A percentile compares a stretch with the other conserved stretches of the same genome.
phyloP scores from a whole-genome alignment of 1,140 invertebrate species.

The Drosophila sucinea region DNA sequence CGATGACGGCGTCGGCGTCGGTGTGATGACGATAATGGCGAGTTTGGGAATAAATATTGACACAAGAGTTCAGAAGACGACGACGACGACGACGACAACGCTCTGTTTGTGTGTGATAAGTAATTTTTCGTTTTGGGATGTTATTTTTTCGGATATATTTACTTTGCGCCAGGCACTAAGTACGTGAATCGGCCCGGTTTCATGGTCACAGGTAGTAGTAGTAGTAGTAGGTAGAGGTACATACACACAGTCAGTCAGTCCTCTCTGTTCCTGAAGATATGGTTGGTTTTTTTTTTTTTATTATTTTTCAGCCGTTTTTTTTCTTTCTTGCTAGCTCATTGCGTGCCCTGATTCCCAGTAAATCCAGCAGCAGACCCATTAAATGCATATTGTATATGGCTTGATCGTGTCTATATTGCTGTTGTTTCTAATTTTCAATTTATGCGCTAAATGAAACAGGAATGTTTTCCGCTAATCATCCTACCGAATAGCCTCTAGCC shows the following conservation, averaged over 20 bases:
- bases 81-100: not conserved
- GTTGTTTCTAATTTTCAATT: conserved; percentile 16
- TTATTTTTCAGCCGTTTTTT: not conserved
- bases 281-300: not conserved
- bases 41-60: conserved; percentile 19
- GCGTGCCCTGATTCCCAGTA: not conserved
- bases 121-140: conserved; percentile 15
- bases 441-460: conserved; percentile 1
- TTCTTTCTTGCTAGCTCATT: not conserved
- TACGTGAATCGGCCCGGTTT: not conserved
- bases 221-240: not conserved
- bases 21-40: conserved; percentile 25
- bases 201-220: conserved; percentile 10
- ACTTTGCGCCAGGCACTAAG: conserved; percentile 3
- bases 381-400: not conserved
- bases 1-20: not conserved
- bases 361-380: not conserved
- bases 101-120: conserved; percentile 1
- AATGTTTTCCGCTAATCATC: conserved; percentile 2
- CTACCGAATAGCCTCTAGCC: not conserved
- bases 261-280: not conserved
- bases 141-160: conserved; percentile 7
- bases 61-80: conserved; percentile 16
- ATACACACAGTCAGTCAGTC: too few species aligned
- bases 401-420: conserved; percentile 4